These are phyloP conservation scores for Allophyes oxyacanthae DNA, from an alignment of 2,888 invertebrate species.

Conservation along the genomic window DNA sequence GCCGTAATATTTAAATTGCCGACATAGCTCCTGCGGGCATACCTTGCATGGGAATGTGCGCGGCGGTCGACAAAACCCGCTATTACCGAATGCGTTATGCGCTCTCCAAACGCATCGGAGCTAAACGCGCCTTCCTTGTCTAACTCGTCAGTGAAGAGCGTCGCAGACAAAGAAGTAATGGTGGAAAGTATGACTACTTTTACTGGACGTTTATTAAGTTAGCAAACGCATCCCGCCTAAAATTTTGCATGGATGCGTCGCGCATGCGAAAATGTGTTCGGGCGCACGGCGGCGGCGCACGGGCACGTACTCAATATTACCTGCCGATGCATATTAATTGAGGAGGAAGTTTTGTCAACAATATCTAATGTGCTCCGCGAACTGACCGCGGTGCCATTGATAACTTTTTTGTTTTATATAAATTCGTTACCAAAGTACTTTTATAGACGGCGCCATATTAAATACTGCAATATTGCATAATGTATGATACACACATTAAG, in stretches of 20 bases:
- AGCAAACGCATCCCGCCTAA: conserved; percentile 88
- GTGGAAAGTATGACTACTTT: conserved; percentile 81
- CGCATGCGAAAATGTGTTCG: conserved; percentile 81
- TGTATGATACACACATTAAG: conserved; percentile 75
- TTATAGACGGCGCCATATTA: conserved; percentile 80
- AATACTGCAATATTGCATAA: conserved; percentile 80
- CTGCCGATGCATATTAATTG: conserved; percentile 87
- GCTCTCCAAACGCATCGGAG: conserved; percentile 78
- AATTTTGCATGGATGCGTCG: conserved; percentile 88
- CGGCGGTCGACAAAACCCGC: conserved; percentile 85
- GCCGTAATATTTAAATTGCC: conserved; percentile 89
- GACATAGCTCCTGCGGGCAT: conserved; percentile 87
- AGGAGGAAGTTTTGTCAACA: conserved; percentile 89
- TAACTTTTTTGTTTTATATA: conserved; percentile 75
- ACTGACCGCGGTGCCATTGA: conserved; percentile 83
- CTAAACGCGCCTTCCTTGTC: conserved; percentile 79
- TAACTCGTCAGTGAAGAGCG: conserved; percentile 69
- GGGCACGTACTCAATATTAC: conserved; percentile 84
- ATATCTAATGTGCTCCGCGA: conserved; percentile 87
- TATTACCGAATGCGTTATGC: conserved; percentile 85
- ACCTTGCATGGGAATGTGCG: conserved; percentile 87
- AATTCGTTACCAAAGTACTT: conserved; percentile 72
- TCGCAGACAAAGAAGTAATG: conserved; percentile 76
- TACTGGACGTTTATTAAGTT: conserved; percentile 79
- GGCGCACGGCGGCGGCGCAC: conserved; percentile 72